Evolutionary conservation across 2,797 vertebrate genomes (phyloP), one percentile per base, ranked within the genome.

Genomic region (Sebastolobus alascanus): DNA sequence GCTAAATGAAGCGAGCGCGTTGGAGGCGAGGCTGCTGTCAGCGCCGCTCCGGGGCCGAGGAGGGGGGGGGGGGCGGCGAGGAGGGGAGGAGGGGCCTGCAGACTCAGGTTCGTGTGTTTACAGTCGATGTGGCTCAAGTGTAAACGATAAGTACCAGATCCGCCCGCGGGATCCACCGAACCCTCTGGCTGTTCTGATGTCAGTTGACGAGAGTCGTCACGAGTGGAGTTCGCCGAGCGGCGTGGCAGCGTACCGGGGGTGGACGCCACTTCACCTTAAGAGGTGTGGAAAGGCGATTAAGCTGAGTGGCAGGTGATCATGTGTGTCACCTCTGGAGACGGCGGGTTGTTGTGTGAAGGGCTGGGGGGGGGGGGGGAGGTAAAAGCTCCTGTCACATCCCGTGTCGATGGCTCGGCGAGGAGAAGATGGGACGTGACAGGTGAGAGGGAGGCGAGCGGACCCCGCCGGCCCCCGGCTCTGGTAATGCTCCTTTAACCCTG

Each of bases 341-440:
- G 78, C 12, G 16, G 25, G 25, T 4, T 9, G 71, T 27, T 70
- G 81, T 80, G 68, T 63, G 83, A 58, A 66, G 58, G 81, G 83
- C 80, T 79, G n/a, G n/a, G n/a, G n/a, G n/a, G n/a, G n/a, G n/a
- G n/a, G 37, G 85, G 54, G 77, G 83, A 82, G 89, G 89, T 90
- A 95, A 96, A 95, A 89, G 89, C 65, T 89, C 84, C 94, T 94
- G 95, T 96, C 96, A 95, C 86, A 91, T 93, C 93, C 87, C 84
- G 89, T 85, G 76, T 92, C 1, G 84, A 82, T 25, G 83, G 85
- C 87, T 90, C 76, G 87, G 88, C 75, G 87, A 87, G 89, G 84
- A 94, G 88, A 63, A 88, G 92, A 93, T 93, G 55, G 63, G 90
- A 82, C 88, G 84, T 96, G 96, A 95, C 94, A 95, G 94, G 93